These are phyloP conservation scores for Ammodytes marinus DNA, from an alignment of 2,113 vertebrate genomes.

Conservation along the genomic window DNA sequence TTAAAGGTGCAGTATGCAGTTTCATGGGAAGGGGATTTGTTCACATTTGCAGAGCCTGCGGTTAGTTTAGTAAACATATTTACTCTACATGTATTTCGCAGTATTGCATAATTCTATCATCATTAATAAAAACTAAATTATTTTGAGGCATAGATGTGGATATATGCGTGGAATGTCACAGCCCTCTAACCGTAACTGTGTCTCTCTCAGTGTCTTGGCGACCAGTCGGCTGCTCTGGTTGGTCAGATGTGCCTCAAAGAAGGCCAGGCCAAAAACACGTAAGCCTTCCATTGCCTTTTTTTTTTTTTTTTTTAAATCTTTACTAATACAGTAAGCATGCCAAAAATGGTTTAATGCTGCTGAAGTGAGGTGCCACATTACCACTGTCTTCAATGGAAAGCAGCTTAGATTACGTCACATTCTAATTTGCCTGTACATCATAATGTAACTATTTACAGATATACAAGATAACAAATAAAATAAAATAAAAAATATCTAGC, in stretches of 20 bases:
- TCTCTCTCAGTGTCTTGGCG: conserved; percentile 93
- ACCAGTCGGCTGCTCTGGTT: conserved; percentile 96
- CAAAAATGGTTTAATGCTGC: not conserved
- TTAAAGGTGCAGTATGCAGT: no score
- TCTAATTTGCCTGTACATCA: not conserved
- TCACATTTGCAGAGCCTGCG: no score
- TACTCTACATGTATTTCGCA: no score
- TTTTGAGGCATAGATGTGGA: not conserved
- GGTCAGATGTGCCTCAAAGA: conserved; percentile 97
- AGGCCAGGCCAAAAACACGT: conserved; percentile 99
- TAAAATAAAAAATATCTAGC: not conserved
- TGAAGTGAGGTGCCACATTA: not conserved
- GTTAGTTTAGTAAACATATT: no score
- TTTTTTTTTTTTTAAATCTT: not conserved
- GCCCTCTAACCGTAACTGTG: not conserved
- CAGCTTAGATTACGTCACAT: not conserved
- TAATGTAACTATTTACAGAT: not conserved
- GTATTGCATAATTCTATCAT: no score
- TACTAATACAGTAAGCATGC: no score
- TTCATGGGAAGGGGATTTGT: no score
- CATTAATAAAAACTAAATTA: no score
- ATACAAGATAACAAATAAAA: not conserved
- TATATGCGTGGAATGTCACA: not conserved
- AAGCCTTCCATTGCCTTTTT: conserved; percentile 61
- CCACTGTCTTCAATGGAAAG: not conserved